These are phyloP conservation scores for Crioceris asparagi DNA, from an alignment of 2,888 invertebrate species.

Conservation along the genomic window DNA sequence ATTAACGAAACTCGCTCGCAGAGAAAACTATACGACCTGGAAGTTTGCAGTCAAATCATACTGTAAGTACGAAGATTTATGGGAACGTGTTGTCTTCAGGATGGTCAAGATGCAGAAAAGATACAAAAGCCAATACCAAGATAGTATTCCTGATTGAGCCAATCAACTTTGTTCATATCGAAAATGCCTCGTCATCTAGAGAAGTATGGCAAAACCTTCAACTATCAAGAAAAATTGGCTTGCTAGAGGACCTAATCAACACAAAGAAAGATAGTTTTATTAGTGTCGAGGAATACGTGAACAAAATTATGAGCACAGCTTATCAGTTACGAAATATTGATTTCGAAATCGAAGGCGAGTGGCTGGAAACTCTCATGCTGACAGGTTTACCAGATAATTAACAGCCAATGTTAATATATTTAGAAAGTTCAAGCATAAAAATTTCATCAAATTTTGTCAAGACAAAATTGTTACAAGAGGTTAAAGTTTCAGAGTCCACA, in stretches of 20 bases:
- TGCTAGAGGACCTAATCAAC: too few relatives aligned
- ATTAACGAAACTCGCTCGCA: neutral
- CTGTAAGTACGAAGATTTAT: neutral
- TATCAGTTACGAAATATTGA: neutral
- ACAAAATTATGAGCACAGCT: neutral
- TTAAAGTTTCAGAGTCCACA: neutral
- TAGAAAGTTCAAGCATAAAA: constrained; percentile 1
- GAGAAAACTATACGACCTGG: neutral
- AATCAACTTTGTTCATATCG: neutral
- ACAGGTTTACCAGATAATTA: constrained; percentile 1
- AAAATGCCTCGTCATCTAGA: too few relatives aligned
- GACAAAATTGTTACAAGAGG: too few relatives aligned
- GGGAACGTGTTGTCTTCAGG: neutral
- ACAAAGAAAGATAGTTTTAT: too few relatives aligned
- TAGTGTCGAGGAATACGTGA: neutral
- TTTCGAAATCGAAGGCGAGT: neutral
- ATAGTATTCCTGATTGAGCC: neutral
- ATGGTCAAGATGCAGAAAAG: neutral
- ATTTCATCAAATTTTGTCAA: constrained; percentile 1
- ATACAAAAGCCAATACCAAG: neutral
- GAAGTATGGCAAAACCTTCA: too few relatives aligned
- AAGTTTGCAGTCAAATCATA: neutral
- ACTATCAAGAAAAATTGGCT: too few relatives aligned
- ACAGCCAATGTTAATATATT: neutral
- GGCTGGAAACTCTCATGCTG: neutral